Evolutionary conservation across 2,888 invertebrate species (phyloP).

Genomic region (Arctia plantaginis): DNA sequence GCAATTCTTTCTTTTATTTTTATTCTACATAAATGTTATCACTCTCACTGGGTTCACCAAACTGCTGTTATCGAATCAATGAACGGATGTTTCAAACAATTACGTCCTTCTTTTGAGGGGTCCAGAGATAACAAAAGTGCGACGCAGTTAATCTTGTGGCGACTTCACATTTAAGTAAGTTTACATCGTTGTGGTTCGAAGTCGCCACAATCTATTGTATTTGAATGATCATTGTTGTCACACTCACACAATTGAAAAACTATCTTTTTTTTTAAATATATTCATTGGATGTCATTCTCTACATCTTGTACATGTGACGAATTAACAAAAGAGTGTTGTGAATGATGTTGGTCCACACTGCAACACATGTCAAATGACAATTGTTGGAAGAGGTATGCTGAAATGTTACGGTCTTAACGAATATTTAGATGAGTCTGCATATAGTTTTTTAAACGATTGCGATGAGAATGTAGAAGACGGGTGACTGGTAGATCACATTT

Average conservation of each 20-base stretch:
- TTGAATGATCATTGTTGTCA: conserved; percentile 44
- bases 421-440: no score
- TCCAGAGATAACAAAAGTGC: conserved; percentile 34
- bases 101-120: conserved; percentile 39
- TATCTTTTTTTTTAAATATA: background rate
- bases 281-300: background rate
- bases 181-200: background rate
- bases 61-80: background rate
- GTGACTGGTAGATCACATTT: background rate
- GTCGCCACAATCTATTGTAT: conserved; percentile 23
- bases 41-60: background rate
- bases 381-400: no score
- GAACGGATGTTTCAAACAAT: conserved; percentile 25
- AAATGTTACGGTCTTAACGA: no score
- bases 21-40: background rate
- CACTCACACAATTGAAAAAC: background rate
- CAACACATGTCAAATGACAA: no score
- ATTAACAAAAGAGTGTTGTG: background rate
- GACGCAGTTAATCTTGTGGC: conserved; percentile 35
- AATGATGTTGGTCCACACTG: no score
- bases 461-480: no score
- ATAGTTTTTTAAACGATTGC: no score
- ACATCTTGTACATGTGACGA: background rate
- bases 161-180: background rate
- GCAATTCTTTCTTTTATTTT: background rate